Evolutionary conservation across 2,888 invertebrate species (phyloP), one percentile per base, ranked within the genome.

Genomic region (Metellina segmentata): DNA sequence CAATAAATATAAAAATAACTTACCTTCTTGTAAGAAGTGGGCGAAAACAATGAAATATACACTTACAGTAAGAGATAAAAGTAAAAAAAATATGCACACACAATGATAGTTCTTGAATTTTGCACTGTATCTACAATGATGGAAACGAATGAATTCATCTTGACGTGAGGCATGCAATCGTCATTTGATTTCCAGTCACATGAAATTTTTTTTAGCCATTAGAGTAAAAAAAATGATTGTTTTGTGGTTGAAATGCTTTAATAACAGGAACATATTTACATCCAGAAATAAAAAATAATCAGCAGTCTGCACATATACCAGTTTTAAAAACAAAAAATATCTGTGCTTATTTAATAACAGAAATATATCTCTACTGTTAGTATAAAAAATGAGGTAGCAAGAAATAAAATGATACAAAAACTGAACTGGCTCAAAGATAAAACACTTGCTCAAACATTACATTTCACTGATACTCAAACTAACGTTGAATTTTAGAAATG

Each of bases 321-420:
- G 20, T 19, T 75, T 52, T 74, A 51, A 70, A 61, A 20, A 48
- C 75, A 16, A 61, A 19, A 85, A 16, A 16, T 34, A 48, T 72
- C 20, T 75, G 48, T 49, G n/a, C 16, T 52, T 78, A 52, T 61
- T n/a, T 61, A 34, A 82, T 51, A 72, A 82, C 61, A 75, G 74
- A 20, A 61, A 85, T 8, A 61, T 19, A 48, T 85, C 16, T 75
- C n/a, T n/a, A 48, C 19, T 53, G 20, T 70, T 48, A 88, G 19
- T 81, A 75, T 75, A 81, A 88, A 86, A 89, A 89, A 89, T 89
- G 89, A 89, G 89, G 89, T 89, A 89, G 89, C 83, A 83, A 89
- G 82, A 74, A 61, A 61, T 71, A 74, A 70, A 83, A 70, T 78
- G 19, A 77, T 70, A 89, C 81, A 71, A 77, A 82, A 89, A 83